Conservation (phyloP, 2,113 vertebrate genomes). For the Cryptomyrus ogoouensis region DNA sequence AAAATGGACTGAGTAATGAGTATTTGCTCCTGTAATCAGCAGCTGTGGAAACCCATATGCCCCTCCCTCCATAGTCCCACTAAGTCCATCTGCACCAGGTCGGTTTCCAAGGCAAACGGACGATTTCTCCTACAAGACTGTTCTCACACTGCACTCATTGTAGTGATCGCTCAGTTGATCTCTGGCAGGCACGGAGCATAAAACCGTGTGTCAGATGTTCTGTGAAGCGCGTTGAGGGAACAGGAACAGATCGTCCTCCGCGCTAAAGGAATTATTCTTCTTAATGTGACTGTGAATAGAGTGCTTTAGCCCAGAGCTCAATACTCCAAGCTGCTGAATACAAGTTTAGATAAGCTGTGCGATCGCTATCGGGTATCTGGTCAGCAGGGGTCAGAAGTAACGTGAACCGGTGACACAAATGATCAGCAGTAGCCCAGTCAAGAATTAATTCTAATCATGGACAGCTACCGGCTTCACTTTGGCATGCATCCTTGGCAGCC, state of each 20-base stretch:
- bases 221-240: not conserved
- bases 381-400: not conserved
- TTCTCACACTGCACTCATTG: not conserved
- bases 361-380: not conserved
- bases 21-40: not conserved
- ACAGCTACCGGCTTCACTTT: not conserved
- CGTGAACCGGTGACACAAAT: not conserved
- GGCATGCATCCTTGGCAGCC: not conserved
- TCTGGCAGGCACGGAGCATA: not conserved
- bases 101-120: not conserved
- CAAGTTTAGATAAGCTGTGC: not conserved
- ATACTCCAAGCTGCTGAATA: not conserved
- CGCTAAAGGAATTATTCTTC: not conserved
- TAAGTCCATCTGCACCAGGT: not conserved
- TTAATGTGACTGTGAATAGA: not conserved
- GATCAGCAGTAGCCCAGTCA: not conserved
- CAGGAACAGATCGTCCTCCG: not conserved
- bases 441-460: not conserved
- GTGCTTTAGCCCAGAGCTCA: not conserved
- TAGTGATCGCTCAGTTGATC: not conserved
- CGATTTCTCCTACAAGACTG: not conserved
- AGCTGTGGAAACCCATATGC: not conserved
- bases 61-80: slow-evolving; percentile 5
- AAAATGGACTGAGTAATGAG: not conserved
- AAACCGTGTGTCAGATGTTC: not conserved